A percentile compares a stretch with the other conserved stretches of the same genome.
Evolutionary conservation across 2,113 vertebrate genomes (phyloP).

Genomic region (Atherinomorus stipes): DNA sequence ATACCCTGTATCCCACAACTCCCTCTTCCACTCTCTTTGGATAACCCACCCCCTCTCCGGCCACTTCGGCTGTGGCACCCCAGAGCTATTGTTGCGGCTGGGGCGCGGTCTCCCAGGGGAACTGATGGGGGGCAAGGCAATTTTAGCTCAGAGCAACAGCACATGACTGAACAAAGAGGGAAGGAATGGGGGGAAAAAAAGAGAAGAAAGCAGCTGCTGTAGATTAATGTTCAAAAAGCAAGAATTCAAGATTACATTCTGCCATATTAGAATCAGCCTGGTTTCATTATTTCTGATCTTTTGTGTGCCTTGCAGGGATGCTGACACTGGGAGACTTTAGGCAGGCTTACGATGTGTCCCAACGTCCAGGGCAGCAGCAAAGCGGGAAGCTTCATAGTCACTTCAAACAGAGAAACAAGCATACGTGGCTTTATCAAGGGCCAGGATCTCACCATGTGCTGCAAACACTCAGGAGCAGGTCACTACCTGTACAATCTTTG

Average conservation of each 20-base stretch:
- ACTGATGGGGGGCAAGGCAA: constrained; percentile 51
- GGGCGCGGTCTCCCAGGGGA: constrained; percentile 54
- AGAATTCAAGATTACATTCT: constrained; percentile 5
- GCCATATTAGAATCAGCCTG: neutral
- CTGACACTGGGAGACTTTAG: constrained; percentile 92
- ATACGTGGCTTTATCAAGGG: constrained; percentile 93
- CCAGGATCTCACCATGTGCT: constrained; percentile 92
- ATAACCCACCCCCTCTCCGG: neutral
- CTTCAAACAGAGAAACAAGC: constrained; percentile 90
- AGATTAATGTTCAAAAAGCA: constrained; percentile 3
- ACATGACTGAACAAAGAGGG: constrained; percentile 21
- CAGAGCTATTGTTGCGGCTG: constrained; percentile 72
- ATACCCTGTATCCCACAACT: constrained; percentile 31
- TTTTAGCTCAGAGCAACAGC: constrained; percentile 61
- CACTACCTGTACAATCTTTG: constrained; percentile 14
- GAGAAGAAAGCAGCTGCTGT: constrained; percentile 1
- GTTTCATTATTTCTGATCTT: neutral
- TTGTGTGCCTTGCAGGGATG: constrained; percentile 76
- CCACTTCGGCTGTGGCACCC: constrained; percentile 53
- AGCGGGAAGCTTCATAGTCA: constrained; percentile 83
- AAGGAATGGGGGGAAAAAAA: constrained; percentile 22
- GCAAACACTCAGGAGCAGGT: constrained; percentile 91
- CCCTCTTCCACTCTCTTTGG: constrained; percentile 41
- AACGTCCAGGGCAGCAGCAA: constrained; percentile 83
- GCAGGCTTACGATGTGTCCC: constrained; percentile 87